phyloP scores from a whole-genome alignment of 2,113 vertebrate species.

The Panthera uncia region DNA sequence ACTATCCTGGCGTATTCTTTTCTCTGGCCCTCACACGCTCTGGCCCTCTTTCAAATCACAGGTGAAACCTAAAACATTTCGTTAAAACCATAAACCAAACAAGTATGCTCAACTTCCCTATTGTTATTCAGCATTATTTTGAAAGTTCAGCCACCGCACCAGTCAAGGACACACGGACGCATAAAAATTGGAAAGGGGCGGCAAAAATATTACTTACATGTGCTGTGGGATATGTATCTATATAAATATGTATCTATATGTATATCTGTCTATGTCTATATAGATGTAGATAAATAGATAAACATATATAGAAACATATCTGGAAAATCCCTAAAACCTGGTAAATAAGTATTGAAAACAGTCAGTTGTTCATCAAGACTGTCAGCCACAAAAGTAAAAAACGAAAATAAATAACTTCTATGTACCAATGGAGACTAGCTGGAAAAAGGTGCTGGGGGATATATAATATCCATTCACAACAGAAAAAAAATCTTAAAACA shows the following conservation, averaged over 20 bases:
- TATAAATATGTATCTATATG: background rate
- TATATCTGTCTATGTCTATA: too few species aligned
- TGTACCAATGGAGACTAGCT: background rate
- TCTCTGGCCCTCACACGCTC: background rate
- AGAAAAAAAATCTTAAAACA: background rate
- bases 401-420: background rate
- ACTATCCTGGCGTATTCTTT: background rate
- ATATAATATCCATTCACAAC: background rate
- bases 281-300: too few species aligned
- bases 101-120: background rate
- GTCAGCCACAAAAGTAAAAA: background rate
- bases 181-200: background rate
- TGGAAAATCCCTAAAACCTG: background rate
- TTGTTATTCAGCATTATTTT: background rate
- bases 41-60: background rate
- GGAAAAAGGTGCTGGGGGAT: background rate
- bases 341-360: background rate
- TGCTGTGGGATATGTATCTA: background rate
- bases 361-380: background rate
- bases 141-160: background rate
- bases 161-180: background rate
- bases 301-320: too few species aligned
- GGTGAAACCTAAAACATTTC: background rate
- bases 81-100: background rate
- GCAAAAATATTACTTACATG: background rate